A percentile compares a stretch with the other conserved stretches of the same genome.
phyloP scores from a whole-genome alignment of 2,888 invertebrate genomes.

The Brachyptera risi region DNA sequence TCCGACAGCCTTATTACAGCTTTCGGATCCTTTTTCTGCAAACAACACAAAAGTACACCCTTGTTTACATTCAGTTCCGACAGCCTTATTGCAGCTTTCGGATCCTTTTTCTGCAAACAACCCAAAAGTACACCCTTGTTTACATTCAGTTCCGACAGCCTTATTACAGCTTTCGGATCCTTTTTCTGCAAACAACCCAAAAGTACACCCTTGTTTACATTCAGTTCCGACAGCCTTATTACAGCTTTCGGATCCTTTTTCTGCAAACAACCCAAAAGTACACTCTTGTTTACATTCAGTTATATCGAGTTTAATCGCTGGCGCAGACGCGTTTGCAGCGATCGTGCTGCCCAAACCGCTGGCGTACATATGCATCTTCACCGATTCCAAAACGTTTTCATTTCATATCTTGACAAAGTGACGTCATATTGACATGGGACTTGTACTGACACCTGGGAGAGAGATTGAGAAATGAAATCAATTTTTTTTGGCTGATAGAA shows the following conservation, averaged over 20 bases:
- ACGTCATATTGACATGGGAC: too few relatives aligned
- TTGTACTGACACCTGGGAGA: too few relatives aligned
- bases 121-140: neutral
- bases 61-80: slow-evolving; percentile 73
- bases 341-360: too few relatives aligned
- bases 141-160: slow-evolving; percentile 80
- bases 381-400: too few relatives aligned
- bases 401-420: too few relatives aligned
- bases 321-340: too few relatives aligned
- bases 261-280: slow-evolving; percentile 21
- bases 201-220: slow-evolving; percentile 51
- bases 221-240: slow-evolving; percentile 74
- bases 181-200: slow-evolving; percentile 41
- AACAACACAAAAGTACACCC: neutral
- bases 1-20: slow-evolving; percentile 76
- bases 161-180: slow-evolving; percentile 77
- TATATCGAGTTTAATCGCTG: too few relatives aligned
- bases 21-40: slow-evolving; percentile 65
- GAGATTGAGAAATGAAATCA: too few relatives aligned
- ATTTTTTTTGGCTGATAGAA: too few relatives aligned
- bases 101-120: slow-evolving; percentile 53
- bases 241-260: slow-evolving; percentile 75
- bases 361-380: too few relatives aligned
- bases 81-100: slow-evolving; percentile 75
- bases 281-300: too few relatives aligned